Evolutionary conservation across 1,140 invertebrate species (phyloP).

Genomic region (Argopecten irradians): DNA sequence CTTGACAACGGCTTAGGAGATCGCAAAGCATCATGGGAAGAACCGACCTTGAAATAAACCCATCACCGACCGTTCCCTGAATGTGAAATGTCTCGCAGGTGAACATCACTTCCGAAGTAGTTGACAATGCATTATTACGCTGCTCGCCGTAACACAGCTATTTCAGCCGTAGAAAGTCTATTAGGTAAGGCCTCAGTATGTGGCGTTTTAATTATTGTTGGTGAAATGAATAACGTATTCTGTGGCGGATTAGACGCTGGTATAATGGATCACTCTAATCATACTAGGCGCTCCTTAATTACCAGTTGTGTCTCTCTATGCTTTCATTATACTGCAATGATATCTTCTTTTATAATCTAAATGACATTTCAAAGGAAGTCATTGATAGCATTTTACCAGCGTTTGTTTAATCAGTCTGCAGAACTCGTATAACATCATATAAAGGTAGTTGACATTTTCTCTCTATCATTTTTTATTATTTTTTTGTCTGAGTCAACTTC

Average conservation of each 20-base stretch:
- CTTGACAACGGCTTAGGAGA: neutral
- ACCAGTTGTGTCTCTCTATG: neutral
- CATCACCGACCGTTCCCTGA: neutral
- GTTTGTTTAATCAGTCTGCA: neutral
- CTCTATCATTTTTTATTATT: neutral
- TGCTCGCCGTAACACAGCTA: neutral
- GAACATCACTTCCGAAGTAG: neutral
- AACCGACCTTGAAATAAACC: neutral
- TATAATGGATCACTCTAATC: neutral
- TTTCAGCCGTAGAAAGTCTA: neutral
- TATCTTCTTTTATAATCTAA: neutral
- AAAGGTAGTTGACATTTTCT: neutral
- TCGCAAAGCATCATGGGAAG: neutral
- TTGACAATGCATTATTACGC: neutral
- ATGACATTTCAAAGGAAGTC: neutral
- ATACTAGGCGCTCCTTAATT: neutral
- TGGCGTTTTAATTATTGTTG: neutral
- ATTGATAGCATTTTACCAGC: neutral
- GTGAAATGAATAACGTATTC: neutral
- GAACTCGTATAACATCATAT: neutral
- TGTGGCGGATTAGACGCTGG: neutral
- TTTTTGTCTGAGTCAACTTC: neutral
- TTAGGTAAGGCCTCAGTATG: neutral
- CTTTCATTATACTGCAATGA: neutral
- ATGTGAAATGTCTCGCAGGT: neutral